Percentiles rank a stretch among this genome's conserved stretches.
These are phyloP conservation scores for Dendropsophus ebraccatus DNA, from an alignment of 2,113 vertebrate species.

Conservation along the genomic window DNA sequence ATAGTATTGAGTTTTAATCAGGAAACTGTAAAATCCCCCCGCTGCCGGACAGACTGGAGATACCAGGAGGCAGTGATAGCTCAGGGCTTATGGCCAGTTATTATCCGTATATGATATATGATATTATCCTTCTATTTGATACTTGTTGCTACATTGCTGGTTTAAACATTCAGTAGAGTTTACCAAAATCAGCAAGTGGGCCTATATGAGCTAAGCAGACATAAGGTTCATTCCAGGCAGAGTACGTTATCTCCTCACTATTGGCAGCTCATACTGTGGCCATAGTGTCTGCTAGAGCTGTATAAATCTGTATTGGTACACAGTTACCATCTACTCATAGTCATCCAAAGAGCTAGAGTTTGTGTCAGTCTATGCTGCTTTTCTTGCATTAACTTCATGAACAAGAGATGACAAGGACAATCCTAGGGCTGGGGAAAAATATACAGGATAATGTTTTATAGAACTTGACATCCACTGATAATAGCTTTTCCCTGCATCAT, in stretches of 20 bases:
- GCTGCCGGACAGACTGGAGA: slow-evolving; percentile 5
- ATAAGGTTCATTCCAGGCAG: neutral
- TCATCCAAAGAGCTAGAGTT: neutral
- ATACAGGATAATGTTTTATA: too few relatives aligned
- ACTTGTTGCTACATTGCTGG: neutral
- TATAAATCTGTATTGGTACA: neutral
- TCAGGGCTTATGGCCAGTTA: neutral
- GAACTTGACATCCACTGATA: too few relatives aligned
- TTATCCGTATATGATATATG: too few relatives aligned
- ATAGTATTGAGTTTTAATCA: neutral
- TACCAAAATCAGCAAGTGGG: neutral
- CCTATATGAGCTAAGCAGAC: neutral
- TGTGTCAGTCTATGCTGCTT: neutral
- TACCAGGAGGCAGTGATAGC: neutral
- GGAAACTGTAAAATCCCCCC: neutral
- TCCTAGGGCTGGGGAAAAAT: too few relatives aligned
- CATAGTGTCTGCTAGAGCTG: neutral
- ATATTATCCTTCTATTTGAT: neutral
- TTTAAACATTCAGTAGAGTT: too few relatives aligned
- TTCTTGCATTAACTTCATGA: neutral
- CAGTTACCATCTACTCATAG: neutral
- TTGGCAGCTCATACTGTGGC: neutral
- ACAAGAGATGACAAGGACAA: neutral
- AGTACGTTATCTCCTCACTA: neutral
- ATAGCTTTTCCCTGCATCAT: too few relatives aligned